phyloP scores from a whole-genome alignment of 2,888 invertebrate genomes.

The Eucera pruinosa region DNA sequence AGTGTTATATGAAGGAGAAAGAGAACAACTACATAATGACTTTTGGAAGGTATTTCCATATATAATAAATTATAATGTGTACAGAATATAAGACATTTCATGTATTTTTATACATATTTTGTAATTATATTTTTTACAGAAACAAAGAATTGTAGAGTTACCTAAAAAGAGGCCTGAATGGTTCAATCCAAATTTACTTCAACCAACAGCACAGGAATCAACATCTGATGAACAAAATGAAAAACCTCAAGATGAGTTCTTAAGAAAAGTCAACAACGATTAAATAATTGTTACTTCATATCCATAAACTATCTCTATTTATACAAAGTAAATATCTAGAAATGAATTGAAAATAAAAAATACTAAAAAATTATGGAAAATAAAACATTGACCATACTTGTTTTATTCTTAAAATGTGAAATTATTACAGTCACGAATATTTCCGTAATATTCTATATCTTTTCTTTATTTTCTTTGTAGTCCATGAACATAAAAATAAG shows the following conservation, averaged over 20 bases:
- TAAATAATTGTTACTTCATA: neutral
- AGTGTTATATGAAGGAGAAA: slow-evolving; percentile 94
- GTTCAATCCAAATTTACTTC: slow-evolving; percentile 94
- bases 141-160: slow-evolving; percentile 93
- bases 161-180: slow-evolving; percentile 93
- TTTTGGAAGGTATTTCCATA: slow-evolving; percentile 82
- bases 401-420: slow-evolving; percentile 19
- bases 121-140: slow-evolving; percentile 74
- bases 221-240: slow-evolving; percentile 89
- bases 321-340: neutral
- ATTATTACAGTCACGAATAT: slow-evolving; percentile 10
- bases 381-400: slow-evolving; percentile 22
- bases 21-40: slow-evolving; percentile 85
- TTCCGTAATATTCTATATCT: neutral
- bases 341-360: slow-evolving; percentile 15
- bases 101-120: neutral
- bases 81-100: too few relatives aligned
- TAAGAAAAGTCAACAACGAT: slow-evolving; percentile 6
- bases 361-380: slow-evolving; percentile 8
- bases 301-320: slow-evolving; percentile 18
- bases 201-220: slow-evolving; percentile 89
- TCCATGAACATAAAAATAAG: slow-evolving; percentile 45
- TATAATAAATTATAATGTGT: neutral
- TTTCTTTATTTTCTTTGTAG: neutral
- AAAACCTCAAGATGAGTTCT: slow-evolving; percentile 88